Percentiles rank a stretch among this genome's conserved stretches.
Conservation (phyloP, 2,888 invertebrate genomes). For the Toxonevra muliebris region DNA sequence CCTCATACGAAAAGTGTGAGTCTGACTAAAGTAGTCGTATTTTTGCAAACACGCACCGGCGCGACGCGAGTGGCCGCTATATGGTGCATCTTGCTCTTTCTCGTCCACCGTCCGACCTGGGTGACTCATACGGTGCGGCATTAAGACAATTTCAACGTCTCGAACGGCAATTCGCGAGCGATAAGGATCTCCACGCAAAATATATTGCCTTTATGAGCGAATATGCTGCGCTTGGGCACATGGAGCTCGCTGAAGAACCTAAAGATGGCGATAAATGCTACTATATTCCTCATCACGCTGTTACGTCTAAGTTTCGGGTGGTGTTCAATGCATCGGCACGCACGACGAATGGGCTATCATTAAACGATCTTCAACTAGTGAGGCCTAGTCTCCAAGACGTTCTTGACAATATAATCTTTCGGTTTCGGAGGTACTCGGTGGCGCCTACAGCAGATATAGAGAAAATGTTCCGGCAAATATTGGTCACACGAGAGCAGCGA, state of each 20-base stretch:
- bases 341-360: slow-evolving; percentile 20
- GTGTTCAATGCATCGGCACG: slow-evolving; percentile 32
- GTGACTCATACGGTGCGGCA: slow-evolving; percentile 13
- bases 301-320: slow-evolving; percentile 26
- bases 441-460: slow-evolving; percentile 28
- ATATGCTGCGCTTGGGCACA: slow-evolving; percentile 23
- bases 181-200: slow-evolving; percentile 10
- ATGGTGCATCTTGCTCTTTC: not conserved
- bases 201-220: slow-evolving; percentile 25
- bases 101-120: not conserved
- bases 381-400: slow-evolving; percentile 24
- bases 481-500: slow-evolving; percentile 1
- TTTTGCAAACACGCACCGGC: not conserved
- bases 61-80: slow-evolving; percentile 2
- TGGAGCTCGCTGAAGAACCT: slow-evolving; percentile 22
- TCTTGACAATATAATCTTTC: slow-evolving; percentile 16
- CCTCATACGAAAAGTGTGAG: not conserved
- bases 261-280: not conserved
- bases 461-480: slow-evolving; percentile 16
- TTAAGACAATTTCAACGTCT: slow-evolving; percentile 15
- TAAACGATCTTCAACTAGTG: slow-evolving; percentile 27
- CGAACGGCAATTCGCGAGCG: slow-evolving; percentile 19
- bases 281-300: slow-evolving; percentile 33
- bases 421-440: slow-evolving; percentile 24
- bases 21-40: not conserved